Base-by-base conservation (phyloP, 2,113 vertebrate genomes). In the Nanorana parkeri region DNA sequence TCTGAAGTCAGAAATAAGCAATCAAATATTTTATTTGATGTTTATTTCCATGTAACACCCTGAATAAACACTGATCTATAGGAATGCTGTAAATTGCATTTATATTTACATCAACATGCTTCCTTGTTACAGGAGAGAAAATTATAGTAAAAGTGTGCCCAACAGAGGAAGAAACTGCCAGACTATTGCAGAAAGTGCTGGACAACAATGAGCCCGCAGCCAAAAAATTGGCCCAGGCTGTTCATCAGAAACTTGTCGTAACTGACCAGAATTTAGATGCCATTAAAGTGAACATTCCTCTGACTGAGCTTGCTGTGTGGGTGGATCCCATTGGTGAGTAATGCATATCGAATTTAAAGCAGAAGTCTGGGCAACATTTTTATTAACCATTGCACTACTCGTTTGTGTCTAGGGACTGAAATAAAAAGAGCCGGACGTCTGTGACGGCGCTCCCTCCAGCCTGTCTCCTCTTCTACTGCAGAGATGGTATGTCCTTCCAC, bases 261-360 rank as follows among this genome's bases (percentile, higher is more conserved):
- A 51, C 78, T 3, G 90, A 92, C 15, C 71, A 88, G n/a, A 61
- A 54, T 66, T 89, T 91, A 1, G 91, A 94, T 1, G 84, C 88
- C 0, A 61, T 92, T 41, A 80, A 87, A 7, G 81, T 96, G 67
- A 86, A 83, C 21, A 86, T 96, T 63, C 91, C 87, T 28, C 91
- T 91, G 10, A 88, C 90, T 5, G 90, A 91, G 66, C 81, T 96
- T 28, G 94, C 89, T 69, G 92, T 97, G 68, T 97, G 96, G 95
- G 96, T 97, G 20, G 95, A 96, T 89, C 95, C 95, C 19, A 97
- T 96, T 66, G 96, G 95, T 96, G 87, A 86, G 83, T 80, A 13
- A 16, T 19, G 3, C 28, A 23, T 60, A 7, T 60, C 10, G 19
- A 20, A n/a, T n/a, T 20, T 20, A n/a, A 20, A n/a, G n/a, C n/a